Conservation (phyloP, 1,140 invertebrate species). For the Tribolium castaneum region DNA sequence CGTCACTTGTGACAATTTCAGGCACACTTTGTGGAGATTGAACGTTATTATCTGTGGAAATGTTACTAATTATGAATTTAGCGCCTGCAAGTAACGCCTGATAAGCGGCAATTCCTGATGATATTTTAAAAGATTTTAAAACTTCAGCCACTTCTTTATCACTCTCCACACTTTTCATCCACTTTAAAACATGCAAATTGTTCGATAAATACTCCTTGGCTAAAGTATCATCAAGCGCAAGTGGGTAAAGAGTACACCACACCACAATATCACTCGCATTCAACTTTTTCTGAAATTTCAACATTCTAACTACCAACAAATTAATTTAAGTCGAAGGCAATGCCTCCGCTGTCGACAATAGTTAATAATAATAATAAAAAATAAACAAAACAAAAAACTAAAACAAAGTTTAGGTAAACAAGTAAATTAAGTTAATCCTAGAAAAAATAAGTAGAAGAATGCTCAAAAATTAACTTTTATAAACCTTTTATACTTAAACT, state of each 20-base stretch:
- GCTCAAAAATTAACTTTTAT: too few species aligned
- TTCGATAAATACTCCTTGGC: conserved; percentile 65
- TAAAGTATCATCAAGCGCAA: conserved; percentile 64
- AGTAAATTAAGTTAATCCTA: too few species aligned
- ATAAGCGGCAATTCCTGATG: conserved; percentile 62
- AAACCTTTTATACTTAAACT: too few species aligned
- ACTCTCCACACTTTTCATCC: conserved; percentile 67
- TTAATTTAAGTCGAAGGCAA: conserved; percentile 24
- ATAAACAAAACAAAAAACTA: too few species aligned
- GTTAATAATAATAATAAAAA: too few species aligned
- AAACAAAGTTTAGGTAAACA: too few species aligned
- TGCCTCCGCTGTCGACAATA: too few species aligned
- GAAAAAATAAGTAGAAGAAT: too few species aligned
- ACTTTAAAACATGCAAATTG: conserved; percentile 64
- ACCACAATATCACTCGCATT: conserved; percentile 73
- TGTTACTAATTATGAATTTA: conserved; percentile 61
- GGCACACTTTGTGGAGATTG: conserved; percentile 55
- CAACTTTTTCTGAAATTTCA: conserved; percentile 65
- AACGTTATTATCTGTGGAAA: conserved; percentile 42
- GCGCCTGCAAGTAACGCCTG: conserved; percentile 62
- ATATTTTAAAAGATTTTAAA: conserved; percentile 62
- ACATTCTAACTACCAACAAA: conserved; percentile 44
- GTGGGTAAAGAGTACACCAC: conserved; percentile 74
- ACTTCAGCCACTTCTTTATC: conserved; percentile 59
- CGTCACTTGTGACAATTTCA: conserved; percentile 68